Conservation (phyloP, 2,888 invertebrate species). For the Oligia fasciuncula region DNA sequence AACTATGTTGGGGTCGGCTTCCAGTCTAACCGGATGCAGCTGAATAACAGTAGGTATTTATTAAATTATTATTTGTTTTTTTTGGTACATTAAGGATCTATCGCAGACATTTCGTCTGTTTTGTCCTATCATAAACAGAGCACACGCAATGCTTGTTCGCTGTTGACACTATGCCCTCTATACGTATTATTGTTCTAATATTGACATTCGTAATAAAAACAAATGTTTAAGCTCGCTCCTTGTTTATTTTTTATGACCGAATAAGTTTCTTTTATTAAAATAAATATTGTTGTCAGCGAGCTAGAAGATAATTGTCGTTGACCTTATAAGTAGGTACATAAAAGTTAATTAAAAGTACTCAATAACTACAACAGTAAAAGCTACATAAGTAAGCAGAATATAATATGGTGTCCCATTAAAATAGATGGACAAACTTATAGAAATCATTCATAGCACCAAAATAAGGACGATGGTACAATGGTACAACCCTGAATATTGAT, state of each 20-base stretch:
- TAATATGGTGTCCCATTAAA: not conserved
- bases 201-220: conserved; percentile 31
- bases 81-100: conserved; percentile 4
- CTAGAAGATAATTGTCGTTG: conserved; percentile 26
- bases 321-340: conserved; percentile 4
- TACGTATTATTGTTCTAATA: conserved; percentile 10
- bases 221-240: conserved; percentile 6
- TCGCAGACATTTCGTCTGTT: conserved; percentile 26
- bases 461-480: too few relatives aligned
- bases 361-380: not conserved
- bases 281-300: conserved; percentile 1
- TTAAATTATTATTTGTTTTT: too few relatives aligned
- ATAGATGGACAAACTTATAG: too few relatives aligned
- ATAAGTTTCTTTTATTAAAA: conserved; percentile 18
- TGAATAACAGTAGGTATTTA: too few relatives aligned
- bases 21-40: too few relatives aligned
- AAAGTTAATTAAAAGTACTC: conserved; percentile 17
- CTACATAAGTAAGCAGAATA: not conserved
- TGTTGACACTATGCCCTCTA: conserved; percentile 45
- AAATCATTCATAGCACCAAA: too few relatives aligned
- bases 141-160: conserved; percentile 18
- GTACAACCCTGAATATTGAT: not conserved
- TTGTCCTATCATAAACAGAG: conserved; percentile 32
- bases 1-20: too few relatives aligned
- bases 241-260: conserved; percentile 32